These are phyloP conservation scores for Climacteris rufus DNA, from an alignment of 2,113 vertebrate species.

Conservation along the genomic window DNA sequence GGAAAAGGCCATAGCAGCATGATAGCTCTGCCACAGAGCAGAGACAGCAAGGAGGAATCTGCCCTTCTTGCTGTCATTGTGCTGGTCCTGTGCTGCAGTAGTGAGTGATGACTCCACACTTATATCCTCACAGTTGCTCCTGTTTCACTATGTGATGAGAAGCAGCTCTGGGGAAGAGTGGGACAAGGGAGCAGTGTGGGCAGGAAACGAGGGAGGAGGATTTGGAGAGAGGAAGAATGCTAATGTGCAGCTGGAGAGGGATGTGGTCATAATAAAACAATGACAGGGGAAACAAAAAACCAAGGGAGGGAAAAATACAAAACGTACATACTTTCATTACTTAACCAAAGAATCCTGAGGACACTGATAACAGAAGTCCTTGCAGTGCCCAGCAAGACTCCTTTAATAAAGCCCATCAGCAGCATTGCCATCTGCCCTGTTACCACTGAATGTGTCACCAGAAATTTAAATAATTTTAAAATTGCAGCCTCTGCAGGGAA, in stretches of 20 bases:
- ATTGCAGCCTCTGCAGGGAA: background rate
- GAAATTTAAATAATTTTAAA: background rate
- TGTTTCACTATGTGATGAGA: background rate
- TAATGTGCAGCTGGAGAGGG: slow-evolving; percentile 40
- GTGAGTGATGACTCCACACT: background rate
- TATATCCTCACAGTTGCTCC: background rate
- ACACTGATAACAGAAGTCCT: background rate
- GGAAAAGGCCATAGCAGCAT: background rate
- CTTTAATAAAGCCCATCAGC: background rate
- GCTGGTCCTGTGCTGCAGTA: background rate
- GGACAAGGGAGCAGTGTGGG: background rate
- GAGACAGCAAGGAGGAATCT: background rate
- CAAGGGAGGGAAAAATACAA: accelerated
- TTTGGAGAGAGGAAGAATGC: background rate
- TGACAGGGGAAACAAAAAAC: background rate
- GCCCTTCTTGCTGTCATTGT: background rate
- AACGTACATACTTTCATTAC: background rate
- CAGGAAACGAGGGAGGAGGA: background rate
- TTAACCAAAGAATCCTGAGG: background rate
- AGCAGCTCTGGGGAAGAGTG: background rate
- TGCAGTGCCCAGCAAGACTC: background rate
- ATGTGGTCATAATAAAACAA: background rate
- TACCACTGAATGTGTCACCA: background rate
- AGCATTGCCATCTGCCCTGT: background rate
- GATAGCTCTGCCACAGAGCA: background rate